Base-by-base conservation (phyloP, 2,113 vertebrate genomes). In the Gopherus evgoodei region DNA sequence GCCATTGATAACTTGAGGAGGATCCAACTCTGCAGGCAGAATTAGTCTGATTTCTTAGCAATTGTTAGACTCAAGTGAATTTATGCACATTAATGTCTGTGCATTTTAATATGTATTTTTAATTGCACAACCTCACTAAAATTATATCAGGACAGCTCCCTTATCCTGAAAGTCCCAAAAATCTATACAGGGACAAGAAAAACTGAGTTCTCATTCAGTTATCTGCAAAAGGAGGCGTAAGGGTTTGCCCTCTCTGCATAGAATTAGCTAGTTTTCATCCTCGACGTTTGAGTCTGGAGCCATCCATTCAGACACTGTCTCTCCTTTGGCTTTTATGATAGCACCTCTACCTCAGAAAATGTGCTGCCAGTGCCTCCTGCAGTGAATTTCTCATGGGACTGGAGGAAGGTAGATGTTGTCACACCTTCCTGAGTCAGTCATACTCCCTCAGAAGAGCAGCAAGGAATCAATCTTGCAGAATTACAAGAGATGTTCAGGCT, bases 191-290 rank as follows among this genome's bases (percentile, higher is more conserved):
- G 44, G 19, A 21, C 4, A 21, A 31, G 29, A 57, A 24, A 57
- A 69, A 78, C 3, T 5, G 42, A 17, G 13, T 88, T 95, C 76
- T 86, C 88, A 38, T 84, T 31, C 35, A 5, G 42, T 78, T 78
- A 25, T 47, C 42, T 27, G 2, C 25, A 44, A 56, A 19, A 27
- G 29, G 25, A 47, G 42, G 57, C 22, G 9, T 16, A 25, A 47
- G 22, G 4, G 19, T 81, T 79, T 96, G 80, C 87, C 22, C 12
- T 89, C 90, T 88, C 87, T 96, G 81, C 88, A 95, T 87, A 89
- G 50, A 91, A 95, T 95, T 95, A 93, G 93, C 56, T 81, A 69
- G 59, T 90, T 92, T 96, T 93, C 52, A 62, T 93, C 75, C 44
- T 94, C 80, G 89, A 94, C 90, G 72, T 83, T 78, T 94, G 91